Conservation (phyloP, 2,113 vertebrate genomes). For the Oxyruncus cristatus region DNA sequence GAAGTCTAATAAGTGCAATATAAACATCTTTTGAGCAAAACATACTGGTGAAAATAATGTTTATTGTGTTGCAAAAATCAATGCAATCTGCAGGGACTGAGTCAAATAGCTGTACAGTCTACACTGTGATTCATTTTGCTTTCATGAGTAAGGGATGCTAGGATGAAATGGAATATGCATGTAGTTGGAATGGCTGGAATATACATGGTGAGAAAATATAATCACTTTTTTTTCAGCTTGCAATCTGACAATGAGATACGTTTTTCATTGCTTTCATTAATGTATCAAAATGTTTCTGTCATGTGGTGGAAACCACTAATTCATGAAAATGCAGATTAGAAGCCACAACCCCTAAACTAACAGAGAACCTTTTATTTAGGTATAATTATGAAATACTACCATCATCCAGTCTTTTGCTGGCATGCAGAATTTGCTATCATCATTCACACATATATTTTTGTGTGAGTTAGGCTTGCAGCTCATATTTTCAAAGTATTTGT, state of each 20-base stretch:
- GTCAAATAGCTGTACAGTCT: constrained; percentile 1
- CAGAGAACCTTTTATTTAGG: neutral
- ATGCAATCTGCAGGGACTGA: constrained; percentile 13
- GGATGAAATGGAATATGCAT: constrained; percentile 45
- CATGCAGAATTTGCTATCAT: constrained; percentile 2
- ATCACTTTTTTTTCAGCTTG: neutral
- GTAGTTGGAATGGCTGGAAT: neutral
- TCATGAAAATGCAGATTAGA: constrained; percentile 15
- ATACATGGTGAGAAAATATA: constrained; percentile 2
- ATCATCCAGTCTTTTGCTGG: constrained; percentile 4
- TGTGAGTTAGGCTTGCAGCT: constrained; percentile 44
- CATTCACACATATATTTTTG: constrained; percentile 51
- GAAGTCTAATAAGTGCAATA: constrained; percentile 30
- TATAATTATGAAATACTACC: neutral
- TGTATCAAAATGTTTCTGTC: neutral
- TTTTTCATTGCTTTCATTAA: constrained; percentile 28
- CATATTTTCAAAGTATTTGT: constrained; percentile 39
- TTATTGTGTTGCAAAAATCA: constrained; percentile 53
- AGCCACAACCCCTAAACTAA: constrained; percentile 5
- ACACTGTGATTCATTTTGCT: constrained; percentile 28
- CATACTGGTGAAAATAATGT: neutral
- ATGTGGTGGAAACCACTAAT: neutral
- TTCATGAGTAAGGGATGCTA: constrained; percentile 11
- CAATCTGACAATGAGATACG: neutral
- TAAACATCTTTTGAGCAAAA: constrained; percentile 48